Evolutionary conservation across 53 echinoderm and acorn worm genomes (phyloP).

Genomic region (Paracentrotus lividus): DNA sequence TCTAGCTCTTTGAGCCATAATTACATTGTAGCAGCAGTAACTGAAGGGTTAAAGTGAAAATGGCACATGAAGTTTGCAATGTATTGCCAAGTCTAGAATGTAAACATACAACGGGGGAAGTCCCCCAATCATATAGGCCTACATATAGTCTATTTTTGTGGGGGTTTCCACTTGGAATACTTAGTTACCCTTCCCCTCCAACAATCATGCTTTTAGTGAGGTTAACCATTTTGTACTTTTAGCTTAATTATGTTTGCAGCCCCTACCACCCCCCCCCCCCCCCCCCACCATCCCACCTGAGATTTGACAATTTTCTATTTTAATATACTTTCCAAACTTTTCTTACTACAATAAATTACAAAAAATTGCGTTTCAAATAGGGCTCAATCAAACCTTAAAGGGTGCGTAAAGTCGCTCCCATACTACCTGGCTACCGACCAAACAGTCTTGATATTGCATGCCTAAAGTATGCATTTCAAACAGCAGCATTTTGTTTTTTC

Average conservation of each 20-base stretch:
- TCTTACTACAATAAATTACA: background rate
- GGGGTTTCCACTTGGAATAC: background rate
- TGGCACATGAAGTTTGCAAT: background rate
- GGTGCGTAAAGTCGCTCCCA: too few species aligned
- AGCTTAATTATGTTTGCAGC: too few species aligned
- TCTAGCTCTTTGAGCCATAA: too few species aligned
- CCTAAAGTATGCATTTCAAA: background rate
- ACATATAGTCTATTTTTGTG: background rate
- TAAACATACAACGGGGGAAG: too few species aligned
- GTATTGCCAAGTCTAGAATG: too few species aligned
- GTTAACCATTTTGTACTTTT: background rate
- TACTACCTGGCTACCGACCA: background rate
- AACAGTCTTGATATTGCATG: background rate
- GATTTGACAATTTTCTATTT: background rate
- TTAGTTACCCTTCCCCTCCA: background rate
- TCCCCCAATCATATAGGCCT: too few species aligned
- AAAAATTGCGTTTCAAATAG: too few species aligned
- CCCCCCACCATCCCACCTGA: background rate
- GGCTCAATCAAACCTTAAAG: too few species aligned
- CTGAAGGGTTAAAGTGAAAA: background rate
- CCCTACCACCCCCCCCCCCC: background rate
- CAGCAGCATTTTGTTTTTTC: too few species aligned
- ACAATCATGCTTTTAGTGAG: too few species aligned
- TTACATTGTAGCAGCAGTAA: too few species aligned
- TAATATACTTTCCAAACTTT: background rate